These are phyloP conservation scores for Alectura lathami DNA, from an alignment of 2,113 vertebrate species.

Conservation along the genomic window DNA sequence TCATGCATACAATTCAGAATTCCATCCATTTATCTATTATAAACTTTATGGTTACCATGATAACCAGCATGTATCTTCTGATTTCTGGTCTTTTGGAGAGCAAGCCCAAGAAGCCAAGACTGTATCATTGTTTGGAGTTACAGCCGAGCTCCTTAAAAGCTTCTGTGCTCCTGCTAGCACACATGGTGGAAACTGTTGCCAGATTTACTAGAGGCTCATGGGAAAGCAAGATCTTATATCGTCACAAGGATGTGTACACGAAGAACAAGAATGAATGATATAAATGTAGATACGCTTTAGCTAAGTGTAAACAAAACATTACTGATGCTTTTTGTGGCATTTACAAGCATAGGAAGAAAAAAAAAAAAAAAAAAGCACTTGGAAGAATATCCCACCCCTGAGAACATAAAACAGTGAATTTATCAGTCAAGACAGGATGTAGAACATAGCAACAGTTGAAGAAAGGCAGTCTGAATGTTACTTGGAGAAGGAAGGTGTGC, in stretches of 20 bases:
- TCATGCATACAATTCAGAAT: neutral
- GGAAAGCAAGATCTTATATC: neutral
- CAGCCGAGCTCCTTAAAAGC: neutral
- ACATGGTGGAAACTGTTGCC: neutral
- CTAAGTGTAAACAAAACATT: neutral
- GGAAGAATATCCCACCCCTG: neutral
- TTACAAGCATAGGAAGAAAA: neutral
- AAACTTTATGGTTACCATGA: neutral
- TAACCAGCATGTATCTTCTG: neutral
- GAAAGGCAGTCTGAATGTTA: neutral
- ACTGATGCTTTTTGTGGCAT: neutral
- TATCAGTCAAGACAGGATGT: neutral
- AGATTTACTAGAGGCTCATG: neutral
- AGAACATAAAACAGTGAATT: neutral
- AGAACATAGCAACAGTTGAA: neutral
- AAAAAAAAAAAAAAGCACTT: neutral
- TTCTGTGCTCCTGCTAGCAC: neutral
- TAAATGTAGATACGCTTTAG: neutral
- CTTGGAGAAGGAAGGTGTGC: neutral
- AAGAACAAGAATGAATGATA: neutral
- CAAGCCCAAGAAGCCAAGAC: neutral
- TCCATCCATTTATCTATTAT: neutral
- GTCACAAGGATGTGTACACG: neutral
- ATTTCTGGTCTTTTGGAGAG: neutral
- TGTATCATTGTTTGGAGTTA: neutral